Base-by-base conservation (phyloP, 2,113 vertebrate genomes). In the Petaurus breviceps region DNA sequence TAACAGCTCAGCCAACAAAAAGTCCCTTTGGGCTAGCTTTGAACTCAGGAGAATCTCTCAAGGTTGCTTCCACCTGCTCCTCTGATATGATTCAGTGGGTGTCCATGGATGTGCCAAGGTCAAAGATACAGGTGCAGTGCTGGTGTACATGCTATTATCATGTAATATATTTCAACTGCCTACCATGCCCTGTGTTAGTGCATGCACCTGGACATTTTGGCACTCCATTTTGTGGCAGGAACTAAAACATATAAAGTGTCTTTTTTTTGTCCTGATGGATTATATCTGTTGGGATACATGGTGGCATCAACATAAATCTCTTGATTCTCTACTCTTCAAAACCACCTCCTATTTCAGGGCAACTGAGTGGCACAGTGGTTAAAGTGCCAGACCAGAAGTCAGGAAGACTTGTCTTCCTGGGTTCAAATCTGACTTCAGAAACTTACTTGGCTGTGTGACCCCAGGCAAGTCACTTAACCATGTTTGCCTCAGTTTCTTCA, bases 1-100 rank as follows among this genome's bases (percentile, higher is more conserved):
- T 89, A 97, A 37, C 37, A 51, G 91, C n/a, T 92, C 90, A 93
- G 93, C 52, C 92, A 93, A 89, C 51, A 77, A 91, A 84, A 97
- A 90, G 68, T 77, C 93, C 53, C 51, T 91, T 3, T 47, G 46
- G 93, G 25, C 47, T 46, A 91, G 91, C 94, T 89, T 54, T 97
- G 84, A 94, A 92, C 4, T 53, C 55, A 31, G 55, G 16, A 7
- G 90, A 3, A 8, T 89, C 7, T 19, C 50, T 8, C 28, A 52
- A 22, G 8, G 90, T 90, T 93, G 23, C 68, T 68, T 95, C 91
- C 24, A 84, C 55, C 31, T 93, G 50, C 22, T 91, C 53, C 47
- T 94, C 90, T 90, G 46, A 68, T 57, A 92, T 6, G 57, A 25
- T 37, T 28, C 68, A 43, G 5, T 50, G 50, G 54, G 28, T 91